Evolutionary conservation across 2,113 vertebrate genomes (phyloP).

Genomic region (Megaptera novaeangliae): DNA sequence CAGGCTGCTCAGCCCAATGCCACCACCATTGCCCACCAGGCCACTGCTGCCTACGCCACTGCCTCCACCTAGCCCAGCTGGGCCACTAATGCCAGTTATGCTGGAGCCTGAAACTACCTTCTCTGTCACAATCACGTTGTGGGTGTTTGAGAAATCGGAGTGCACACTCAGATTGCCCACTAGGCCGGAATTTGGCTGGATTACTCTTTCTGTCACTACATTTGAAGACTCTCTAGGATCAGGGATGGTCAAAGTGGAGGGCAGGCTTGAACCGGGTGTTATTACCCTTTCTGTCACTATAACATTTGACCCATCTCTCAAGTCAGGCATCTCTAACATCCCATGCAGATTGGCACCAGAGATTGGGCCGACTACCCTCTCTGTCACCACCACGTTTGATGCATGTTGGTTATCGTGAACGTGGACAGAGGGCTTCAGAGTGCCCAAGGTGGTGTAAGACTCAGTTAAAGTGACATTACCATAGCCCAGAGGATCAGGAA

Average conservation of each 20-base stretch:
- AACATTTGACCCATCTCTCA: conserved; percentile 82
- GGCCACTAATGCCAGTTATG: conserved; percentile 62
- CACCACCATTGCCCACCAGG: conserved; percentile 18
- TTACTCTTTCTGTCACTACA: conserved; percentile 85
- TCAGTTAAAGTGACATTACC: conserved; percentile 84
- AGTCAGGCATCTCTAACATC: conserved; percentile 81
- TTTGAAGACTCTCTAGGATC: conserved; percentile 82
- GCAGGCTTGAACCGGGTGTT: conserved; percentile 78
- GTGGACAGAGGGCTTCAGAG: conserved; percentile 72
- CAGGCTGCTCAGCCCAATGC: conserved; percentile 25
- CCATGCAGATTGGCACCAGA: conserved; percentile 78
- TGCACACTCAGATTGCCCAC: conserved; percentile 79
- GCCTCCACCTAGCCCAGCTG: neutral
- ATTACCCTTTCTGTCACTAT: conserved; percentile 86
- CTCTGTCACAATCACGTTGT: conserved; percentile 85
- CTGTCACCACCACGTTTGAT: conserved; percentile 83
- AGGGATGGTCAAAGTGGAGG: conserved; percentile 77
- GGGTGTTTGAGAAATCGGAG: conserved; percentile 75
- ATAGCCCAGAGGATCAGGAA: conserved; percentile 79
- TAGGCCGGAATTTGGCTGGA: conserved; percentile 78
- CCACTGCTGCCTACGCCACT: conserved; percentile 8
- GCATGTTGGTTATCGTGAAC: conserved; percentile 75
- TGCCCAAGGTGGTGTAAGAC: conserved; percentile 79
- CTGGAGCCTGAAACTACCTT: conserved; percentile 84
- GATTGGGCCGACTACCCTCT: conserved; percentile 80